phyloP scores from a whole-genome alignment of 2,797 vertebrate genomes.

The Meda fulgida region DNA sequence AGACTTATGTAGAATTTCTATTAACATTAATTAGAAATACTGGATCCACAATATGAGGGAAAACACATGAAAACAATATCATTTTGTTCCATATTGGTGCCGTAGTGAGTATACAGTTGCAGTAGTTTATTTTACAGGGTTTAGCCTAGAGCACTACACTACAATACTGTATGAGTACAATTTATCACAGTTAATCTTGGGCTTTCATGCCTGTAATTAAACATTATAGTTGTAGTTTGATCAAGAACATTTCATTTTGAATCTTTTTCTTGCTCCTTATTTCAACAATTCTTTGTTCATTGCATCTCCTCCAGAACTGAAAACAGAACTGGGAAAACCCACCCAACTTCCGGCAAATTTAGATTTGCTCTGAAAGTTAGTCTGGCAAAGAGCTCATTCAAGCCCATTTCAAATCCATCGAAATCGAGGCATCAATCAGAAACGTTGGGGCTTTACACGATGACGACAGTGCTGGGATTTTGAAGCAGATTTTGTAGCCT shows the following conservation, averaged over 20 bases:
- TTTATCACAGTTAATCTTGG: constrained; percentile 31
- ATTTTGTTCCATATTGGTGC: not conserved
- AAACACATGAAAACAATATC: not conserved
- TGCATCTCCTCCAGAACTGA: constrained; percentile 12
- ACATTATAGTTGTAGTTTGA: constrained; percentile 24
- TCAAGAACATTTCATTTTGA: not conserved
- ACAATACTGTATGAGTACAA: not conserved
- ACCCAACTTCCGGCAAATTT: no score
- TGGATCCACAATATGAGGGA: not conserved
- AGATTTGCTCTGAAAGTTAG: no score
- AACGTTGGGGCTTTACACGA: no score
- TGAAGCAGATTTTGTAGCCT: no score
- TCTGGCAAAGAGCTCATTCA: no score
- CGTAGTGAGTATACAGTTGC: not conserved
- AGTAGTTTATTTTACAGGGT: not conserved
- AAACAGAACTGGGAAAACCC: no score
- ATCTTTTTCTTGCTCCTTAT: not conserved
- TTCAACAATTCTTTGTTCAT: not conserved
- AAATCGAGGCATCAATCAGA: no score
- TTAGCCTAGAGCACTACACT: not conserved
- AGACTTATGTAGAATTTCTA: not conserved
- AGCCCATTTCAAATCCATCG: no score
- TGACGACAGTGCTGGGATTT: no score
- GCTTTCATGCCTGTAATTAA: constrained; percentile 29
- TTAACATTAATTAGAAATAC: not conserved